Evolutionary conservation across 2,888 invertebrate genomes (phyloP), one percentile per base, ranked within the genome.

Genomic region (Trimorus sp.): DNA sequence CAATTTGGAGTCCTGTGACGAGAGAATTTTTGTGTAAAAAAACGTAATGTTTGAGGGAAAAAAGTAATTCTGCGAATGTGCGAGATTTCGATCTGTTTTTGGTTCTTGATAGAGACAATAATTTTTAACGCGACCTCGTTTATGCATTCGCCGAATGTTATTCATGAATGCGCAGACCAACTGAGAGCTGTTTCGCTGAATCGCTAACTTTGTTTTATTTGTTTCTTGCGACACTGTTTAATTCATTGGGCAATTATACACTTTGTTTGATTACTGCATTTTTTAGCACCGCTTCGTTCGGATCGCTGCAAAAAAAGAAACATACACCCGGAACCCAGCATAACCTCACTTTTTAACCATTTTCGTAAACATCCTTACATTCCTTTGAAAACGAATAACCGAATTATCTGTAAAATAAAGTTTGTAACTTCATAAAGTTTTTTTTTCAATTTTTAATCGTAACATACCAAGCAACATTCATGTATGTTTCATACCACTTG

Each of bases 401-500:
- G 26, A n/a, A 4, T 26, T 26, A 26, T 26, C 26, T 26, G 1
- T 4, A 26, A 26, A 26, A 45, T 45, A 11, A 12, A 45, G 45
- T 45, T 45, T 7, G 1, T 45, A 45, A 48, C 62, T 59, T 69
- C 16, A 58, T 62, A 74, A 74, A n/a, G n/a, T 79, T 79, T 74
- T 51, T 40, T 69, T 73, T 69, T 79, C n/a, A n/a, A 73, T 79
- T 74, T 69, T 79, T 74, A 73, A 63, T 69, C 62, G 65, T 71
- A 63, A 78, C 40, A 65, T 45, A 60, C 56, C 77, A 48, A 63
- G 54, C 15, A 48, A 37, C 49, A 73, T 40, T 79, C 73, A 60
- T 63, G 68, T 63, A 75, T 69, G 69, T 79, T 75, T 75, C 69
- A 73, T 73, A 73, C 42, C 36, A 51, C 49, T 71, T 60, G 65